A percentile compares a stretch with the other conserved stretches of the same genome.
These are phyloP conservation scores for Cephalopachus bancanus DNA, from an alignment of 2,797 vertebrate species.

Conservation along the genomic window DNA sequence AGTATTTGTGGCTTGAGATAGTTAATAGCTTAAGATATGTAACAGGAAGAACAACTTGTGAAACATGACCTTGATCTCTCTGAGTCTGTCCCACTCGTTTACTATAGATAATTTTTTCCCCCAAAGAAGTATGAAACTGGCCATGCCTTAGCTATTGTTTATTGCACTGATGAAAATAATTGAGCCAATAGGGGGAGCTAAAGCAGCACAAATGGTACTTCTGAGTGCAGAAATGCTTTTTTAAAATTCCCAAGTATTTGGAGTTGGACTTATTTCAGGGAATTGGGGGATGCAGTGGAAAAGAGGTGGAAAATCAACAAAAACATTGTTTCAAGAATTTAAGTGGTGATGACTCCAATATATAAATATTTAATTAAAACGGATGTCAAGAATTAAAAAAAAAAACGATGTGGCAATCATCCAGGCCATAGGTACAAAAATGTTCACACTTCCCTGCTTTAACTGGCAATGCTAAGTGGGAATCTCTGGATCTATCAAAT, in stretches of 20 bases:
- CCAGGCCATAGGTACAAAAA: background rate
- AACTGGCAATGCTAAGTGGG: background rate
- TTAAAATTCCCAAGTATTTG: background rate
- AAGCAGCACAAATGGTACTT: constrained; percentile 36
- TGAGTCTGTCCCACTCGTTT: background rate
- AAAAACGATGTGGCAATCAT: background rate
- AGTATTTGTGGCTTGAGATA: background rate
- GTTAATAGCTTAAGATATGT: background rate
- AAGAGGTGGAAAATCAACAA: background rate
- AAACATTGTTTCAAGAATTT: background rate
- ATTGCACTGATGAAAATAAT: background rate
- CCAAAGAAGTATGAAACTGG: background rate
- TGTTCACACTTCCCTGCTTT: background rate
- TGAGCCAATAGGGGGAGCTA: constrained; percentile 73
- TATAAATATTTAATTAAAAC: constrained; percentile 28
- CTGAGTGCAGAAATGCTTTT: background rate
- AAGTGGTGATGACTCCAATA: background rate
- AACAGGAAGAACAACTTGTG: background rate
- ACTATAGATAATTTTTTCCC: background rate
- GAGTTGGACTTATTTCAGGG: background rate
- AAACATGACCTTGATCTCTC: background rate
- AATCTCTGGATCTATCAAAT: background rate
- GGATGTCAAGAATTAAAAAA: background rate
- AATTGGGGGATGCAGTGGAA: background rate
- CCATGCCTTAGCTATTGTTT: background rate